Percentiles rank a stretch among this genome's conserved stretches.
phyloP scores from a whole-genome alignment of 2,888 invertebrate species.

The Choreutis nemorana region DNA sequence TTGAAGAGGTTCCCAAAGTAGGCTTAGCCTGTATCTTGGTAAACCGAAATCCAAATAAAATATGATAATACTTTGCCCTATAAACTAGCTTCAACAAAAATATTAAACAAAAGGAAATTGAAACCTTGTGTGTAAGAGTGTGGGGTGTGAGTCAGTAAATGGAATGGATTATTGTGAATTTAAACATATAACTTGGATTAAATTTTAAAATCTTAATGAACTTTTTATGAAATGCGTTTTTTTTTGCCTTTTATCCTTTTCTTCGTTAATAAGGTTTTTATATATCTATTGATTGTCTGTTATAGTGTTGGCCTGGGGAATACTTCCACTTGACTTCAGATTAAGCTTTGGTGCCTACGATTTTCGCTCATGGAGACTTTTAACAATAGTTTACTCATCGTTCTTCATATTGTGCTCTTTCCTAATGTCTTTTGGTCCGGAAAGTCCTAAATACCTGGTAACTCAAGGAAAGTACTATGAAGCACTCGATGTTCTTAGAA shows the following conservation, averaged over 20 bases:
- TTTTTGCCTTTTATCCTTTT: no score
- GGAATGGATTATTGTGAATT: background rate
- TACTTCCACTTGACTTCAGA: conserved; percentile 68
- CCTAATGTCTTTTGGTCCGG: conserved; percentile 68
- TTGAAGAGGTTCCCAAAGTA: no score
- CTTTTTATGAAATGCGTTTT: no score
- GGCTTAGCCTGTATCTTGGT: no score
- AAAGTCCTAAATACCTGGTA: conserved; percentile 81
- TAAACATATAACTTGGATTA: background rate
- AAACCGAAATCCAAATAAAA: no score
- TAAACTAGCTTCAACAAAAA: no score
- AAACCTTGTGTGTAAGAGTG: no score
- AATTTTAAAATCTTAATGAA: background rate
- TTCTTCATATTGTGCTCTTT: conserved; percentile 67
- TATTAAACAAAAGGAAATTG: no score
- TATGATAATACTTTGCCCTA: no score
- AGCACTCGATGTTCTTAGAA: conserved; percentile 68
- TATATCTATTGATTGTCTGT: conserved; percentile 8
- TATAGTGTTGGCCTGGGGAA: conserved; percentile 71
- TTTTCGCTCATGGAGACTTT: conserved; percentile 78
- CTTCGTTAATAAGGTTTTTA: no score
- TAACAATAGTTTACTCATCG: conserved; percentile 68
- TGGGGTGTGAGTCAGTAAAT: no score
- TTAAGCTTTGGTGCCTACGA: conserved; percentile 52
- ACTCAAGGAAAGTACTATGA: conserved; percentile 69